Evolutionary conservation across 37 sponge, comb jelly and placozoan genomes (phyloP).

Genomic region (Spongilla lacustris): DNA sequence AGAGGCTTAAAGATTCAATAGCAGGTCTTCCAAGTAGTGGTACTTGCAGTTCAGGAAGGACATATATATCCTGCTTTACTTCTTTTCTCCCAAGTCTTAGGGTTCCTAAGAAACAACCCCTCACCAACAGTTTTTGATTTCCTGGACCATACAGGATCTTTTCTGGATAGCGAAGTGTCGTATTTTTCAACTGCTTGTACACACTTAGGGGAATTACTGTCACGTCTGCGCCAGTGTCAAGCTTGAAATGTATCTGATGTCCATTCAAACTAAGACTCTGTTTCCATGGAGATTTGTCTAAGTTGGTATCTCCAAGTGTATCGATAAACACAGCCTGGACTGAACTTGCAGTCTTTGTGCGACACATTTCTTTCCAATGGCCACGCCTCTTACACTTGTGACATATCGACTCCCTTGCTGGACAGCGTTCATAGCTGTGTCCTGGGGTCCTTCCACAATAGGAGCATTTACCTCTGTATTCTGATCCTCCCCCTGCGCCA

Average conservation of each 20-base stretch:
- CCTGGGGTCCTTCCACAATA: constrained; percentile 5
- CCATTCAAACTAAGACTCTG: too few species aligned
- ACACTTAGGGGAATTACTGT: background rate
- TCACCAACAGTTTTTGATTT: too few species aligned
- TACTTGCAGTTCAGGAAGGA: background rate
- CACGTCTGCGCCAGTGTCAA: constrained; percentile 16
- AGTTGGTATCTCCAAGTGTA: too few species aligned
- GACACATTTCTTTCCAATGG: background rate
- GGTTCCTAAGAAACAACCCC: background rate
- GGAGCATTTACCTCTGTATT: too few species aligned
- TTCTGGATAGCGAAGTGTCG: background rate
- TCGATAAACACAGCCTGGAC: too few species aligned
- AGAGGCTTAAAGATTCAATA: constrained; percentile 13
- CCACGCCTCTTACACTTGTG: constrained; percentile 6
- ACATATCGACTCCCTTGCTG: constrained; percentile 14
- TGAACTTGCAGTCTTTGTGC: background rate
- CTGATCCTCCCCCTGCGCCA: too few species aligned
- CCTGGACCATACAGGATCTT: constrained; percentile 12
- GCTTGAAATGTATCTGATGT: too few species aligned
- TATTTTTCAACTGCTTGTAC: constrained; percentile 8
- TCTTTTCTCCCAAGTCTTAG: background rate
- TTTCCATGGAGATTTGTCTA: too few species aligned
- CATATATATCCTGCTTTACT: background rate
- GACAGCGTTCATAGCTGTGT: constrained; percentile 8
- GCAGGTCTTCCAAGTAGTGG: constrained; percentile 26